phyloP scores from a whole-genome alignment of 1,140 invertebrate species.

The Tribolium madens region DNA sequence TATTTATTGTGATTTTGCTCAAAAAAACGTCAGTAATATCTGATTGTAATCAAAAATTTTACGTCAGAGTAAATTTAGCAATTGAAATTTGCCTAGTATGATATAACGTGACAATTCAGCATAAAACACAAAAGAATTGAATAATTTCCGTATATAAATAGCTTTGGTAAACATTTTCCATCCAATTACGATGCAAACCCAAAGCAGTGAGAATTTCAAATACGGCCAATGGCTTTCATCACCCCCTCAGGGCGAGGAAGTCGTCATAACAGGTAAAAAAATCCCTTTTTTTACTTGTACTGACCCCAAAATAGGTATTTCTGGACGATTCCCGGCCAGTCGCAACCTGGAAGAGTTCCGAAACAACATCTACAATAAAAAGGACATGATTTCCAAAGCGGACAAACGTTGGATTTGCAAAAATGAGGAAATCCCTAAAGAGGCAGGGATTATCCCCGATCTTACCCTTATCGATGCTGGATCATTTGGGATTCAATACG shows the following conservation, averaged over 20 bases:
- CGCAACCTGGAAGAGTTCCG: constrained; percentile 82
- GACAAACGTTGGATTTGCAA: constrained; percentile 79
- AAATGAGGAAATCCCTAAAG: constrained; percentile 76
- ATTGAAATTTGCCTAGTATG: no score
- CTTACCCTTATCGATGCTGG: constrained; percentile 84
- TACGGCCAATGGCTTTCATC: neutral
- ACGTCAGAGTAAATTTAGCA: no score
- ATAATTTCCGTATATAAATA: neutral
- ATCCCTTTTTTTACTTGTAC: no score
- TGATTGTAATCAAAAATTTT: no score
- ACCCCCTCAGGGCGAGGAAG: neutral
- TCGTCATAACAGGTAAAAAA: neutral
- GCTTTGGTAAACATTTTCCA: neutral
- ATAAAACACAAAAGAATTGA: neutral
- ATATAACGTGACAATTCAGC: no score
- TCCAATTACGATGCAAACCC: neutral
- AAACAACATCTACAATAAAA: constrained; percentile 83
- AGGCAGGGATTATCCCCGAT: constrained; percentile 84
- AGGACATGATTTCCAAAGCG: constrained; percentile 86
- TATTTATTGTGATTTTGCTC: no score
- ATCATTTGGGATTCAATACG: constrained; percentile 85
- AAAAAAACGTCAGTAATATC: no score
- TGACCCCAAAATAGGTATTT: constrained; percentile 70
- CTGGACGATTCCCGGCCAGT: constrained; percentile 89
- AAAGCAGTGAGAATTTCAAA: neutral